phyloP scores from a whole-genome alignment of 2,888 invertebrate genomes.

The Cheilosia soror region DNA sequence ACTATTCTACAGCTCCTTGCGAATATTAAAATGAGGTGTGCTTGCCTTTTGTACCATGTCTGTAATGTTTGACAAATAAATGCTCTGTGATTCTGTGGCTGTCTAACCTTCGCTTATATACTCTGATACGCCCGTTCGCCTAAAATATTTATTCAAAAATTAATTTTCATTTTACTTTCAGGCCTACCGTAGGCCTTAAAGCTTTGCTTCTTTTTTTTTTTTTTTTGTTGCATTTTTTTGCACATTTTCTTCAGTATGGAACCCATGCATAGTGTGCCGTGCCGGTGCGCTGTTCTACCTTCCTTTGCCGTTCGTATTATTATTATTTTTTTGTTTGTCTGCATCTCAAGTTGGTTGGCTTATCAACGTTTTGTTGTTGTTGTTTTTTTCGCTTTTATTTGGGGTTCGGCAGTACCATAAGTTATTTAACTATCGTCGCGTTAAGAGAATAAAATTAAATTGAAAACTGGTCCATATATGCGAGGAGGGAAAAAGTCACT shows the following conservation, averaged over 20 bases:
- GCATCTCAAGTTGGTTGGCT: conserved; percentile 54
- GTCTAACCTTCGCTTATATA: conserved; percentile 75
- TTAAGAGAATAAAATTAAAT: conserved; percentile 52
- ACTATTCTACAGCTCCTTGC: not conserved
- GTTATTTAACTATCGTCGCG: conserved; percentile 61
- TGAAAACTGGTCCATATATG: conserved; percentile 68
- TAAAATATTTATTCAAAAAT: conserved; percentile 73
- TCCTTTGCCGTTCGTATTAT: conserved; percentile 30
- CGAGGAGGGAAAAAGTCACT: conserved; percentile 39
- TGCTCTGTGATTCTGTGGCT: conserved; percentile 81
- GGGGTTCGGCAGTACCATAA: conserved; percentile 53
- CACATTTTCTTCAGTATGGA: conserved; percentile 37
- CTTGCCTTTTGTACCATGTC: conserved; percentile 82
- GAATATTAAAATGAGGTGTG: conserved; percentile 27
- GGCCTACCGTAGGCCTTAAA: conserved; percentile 70
- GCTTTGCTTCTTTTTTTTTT: conserved; percentile 28
- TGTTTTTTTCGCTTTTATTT: conserved; percentile 37
- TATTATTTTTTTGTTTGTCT: conserved; percentile 50
- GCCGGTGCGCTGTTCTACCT: conserved; percentile 60
- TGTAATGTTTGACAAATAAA: conserved; percentile 82
- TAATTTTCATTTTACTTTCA: conserved; percentile 72
- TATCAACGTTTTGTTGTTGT: conserved; percentile 47
- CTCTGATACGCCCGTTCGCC: conserved; percentile 73
- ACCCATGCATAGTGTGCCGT: conserved; percentile 58
- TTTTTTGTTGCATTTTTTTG: conserved; percentile 8